Evolutionary conservation across 2,888 invertebrate species (phyloP), one percentile per base, ranked within the genome.

Genomic region (Sepiola atlantica): DNA sequence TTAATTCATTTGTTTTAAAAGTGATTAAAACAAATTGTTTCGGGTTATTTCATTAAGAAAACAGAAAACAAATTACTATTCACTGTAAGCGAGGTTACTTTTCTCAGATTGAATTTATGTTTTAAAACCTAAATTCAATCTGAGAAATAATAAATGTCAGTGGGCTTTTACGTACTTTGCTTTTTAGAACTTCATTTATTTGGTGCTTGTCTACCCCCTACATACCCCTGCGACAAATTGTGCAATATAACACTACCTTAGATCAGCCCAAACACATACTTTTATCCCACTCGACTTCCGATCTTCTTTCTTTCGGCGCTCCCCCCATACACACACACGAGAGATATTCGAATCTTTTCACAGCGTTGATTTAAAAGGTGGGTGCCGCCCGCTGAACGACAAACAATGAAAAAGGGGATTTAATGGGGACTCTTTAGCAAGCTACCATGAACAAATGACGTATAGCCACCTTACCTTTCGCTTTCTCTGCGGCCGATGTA

Each of bases 361-460:
- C 77, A 0, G 16, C n/a, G n/a, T n/a, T 77, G n/a, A 16, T 77
- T n/a, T 77, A n/a, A 77, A 77, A 77, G 77, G 77, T n/a, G n/a
- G 77, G 77, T 77, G 77, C 77, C 77, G 77, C 77, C 77, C 21
- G n/a, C 77, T 77, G 77, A 77, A 77, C 77, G 77, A 16, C 77
- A n/a, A 77, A 77, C n/a, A 77, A 77, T 77, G 16, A 77, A 10
- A 77, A n/a, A 32, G 77, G n/a, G n/a, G 16, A 8, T 45, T n/a
- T 77, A 77, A 77, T 77, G n/a, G 77, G n/a, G n/a, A n/a, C n/a
- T 77, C n/a, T n/a, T 77, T 77, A 77, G 77, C 77, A 77, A 77
- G 16, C n/a, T n/a, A 77, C 6, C 77, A 18, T n/a, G n/a, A 77
- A 77, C 77, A 77, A 77, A 77, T 77, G n/a, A 77, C 77, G 16